Evolutionary conservation across 2,113 vertebrate species (phyloP).

Genomic region (Oophaga pumilio): DNA sequence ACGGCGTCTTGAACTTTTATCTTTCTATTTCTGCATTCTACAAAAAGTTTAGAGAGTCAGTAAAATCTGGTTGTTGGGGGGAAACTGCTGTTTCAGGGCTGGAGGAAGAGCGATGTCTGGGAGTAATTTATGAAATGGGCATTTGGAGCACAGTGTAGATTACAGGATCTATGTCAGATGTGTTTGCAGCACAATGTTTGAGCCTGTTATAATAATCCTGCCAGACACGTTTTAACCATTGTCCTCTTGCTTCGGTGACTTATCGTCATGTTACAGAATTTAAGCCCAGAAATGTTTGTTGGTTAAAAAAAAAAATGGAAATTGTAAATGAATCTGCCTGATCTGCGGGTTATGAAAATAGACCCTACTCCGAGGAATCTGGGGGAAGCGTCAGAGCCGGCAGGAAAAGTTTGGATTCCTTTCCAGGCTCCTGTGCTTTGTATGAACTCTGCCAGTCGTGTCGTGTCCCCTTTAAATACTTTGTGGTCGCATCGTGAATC

Average conservation of each 20-base stretch:
- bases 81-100: not conserved
- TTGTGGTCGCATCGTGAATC: not conserved
- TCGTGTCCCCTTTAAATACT: not conserved
- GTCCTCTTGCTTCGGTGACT: conserved; percentile 16
- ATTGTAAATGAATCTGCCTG: conserved; percentile 37
- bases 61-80: not conserved
- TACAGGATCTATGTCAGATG: not conserved
- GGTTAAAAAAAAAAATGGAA: conserved; percentile 21
- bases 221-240: not conserved
- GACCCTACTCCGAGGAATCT: conserved; percentile 40
- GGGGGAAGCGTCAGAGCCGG: conserved; percentile 22
- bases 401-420: not conserved
- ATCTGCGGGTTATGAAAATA: conserved; percentile 44
- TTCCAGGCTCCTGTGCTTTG: not conserved
- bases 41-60: not conserved
- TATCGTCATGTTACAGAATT: not conserved
- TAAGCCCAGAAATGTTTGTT: not conserved
- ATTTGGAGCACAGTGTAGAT: not conserved
- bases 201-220: not conserved
- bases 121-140: conserved; percentile 19
- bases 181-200: not conserved
- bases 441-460: conserved; percentile 3
- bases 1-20: not conserved
- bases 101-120: not conserved
- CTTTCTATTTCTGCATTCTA: not conserved